phyloP scores from a whole-genome alignment of 2,113 vertebrate genomes.

The Oceanodroma tethys region DNA sequence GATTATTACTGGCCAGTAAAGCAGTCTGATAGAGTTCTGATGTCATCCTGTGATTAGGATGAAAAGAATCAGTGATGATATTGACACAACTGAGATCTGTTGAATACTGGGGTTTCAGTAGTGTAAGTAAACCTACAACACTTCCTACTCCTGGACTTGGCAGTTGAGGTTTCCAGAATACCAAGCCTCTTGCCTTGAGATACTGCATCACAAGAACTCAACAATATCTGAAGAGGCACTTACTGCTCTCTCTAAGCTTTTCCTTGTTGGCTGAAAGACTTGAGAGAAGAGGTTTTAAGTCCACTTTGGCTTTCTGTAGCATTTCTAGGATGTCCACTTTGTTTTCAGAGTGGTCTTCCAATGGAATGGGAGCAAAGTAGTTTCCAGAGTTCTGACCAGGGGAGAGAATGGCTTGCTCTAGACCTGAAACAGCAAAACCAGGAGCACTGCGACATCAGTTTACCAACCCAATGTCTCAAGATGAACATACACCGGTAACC shows the following conservation, averaged over 20 bases:
- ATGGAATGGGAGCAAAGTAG: constrained; percentile 94
- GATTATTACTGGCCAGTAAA: background rate
- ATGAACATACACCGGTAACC: constrained; percentile 21
- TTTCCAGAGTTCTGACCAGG: constrained; percentile 84
- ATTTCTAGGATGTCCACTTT: constrained; percentile 98
- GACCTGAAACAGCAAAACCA: constrained; percentile 77
- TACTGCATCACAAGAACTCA: constrained; percentile 36
- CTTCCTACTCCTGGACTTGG: background rate
- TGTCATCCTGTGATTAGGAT: constrained; percentile 42
- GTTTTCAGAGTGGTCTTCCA: constrained; percentile 87
- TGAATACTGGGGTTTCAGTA: background rate
- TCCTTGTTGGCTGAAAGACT: constrained; percentile 96
- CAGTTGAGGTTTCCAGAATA: background rate
- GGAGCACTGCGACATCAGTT: constrained; percentile 64
- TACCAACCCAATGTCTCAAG: constrained; percentile 30
- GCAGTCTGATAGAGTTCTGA: background rate
- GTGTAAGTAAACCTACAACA: background rate
- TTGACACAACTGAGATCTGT: background rate
- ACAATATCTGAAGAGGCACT: constrained; percentile 75
- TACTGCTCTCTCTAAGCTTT: constrained; percentile 93
- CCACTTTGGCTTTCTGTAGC: constrained; percentile 96
- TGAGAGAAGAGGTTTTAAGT: constrained; percentile 95
- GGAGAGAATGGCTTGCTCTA: constrained; percentile 85
- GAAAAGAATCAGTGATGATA: constrained; percentile 17
- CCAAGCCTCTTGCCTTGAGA: constrained; percentile 37